A percentile compares a stretch with the other conserved stretches of the same genome.
Conservation (phyloP, 2,113 vertebrate species). For the Oryzias melastigma region DNA sequence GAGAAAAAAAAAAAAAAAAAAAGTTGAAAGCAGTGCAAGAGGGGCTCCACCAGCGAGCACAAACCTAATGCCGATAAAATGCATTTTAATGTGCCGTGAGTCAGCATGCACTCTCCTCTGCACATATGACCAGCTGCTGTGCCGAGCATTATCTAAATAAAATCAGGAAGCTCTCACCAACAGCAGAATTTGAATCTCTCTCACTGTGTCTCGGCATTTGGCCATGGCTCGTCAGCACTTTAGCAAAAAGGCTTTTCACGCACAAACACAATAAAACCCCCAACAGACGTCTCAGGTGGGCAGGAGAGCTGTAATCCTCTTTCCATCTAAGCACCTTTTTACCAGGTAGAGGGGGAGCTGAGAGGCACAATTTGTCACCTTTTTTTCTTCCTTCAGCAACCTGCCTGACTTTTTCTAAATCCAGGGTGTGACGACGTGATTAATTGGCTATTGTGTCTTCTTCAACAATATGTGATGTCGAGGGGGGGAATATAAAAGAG, state of each 20-base stretch:
- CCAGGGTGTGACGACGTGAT: conserved; percentile 47
- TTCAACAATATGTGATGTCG: conserved; percentile 21
- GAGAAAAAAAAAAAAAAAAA: not conserved
- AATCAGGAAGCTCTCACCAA: conserved; percentile 60
- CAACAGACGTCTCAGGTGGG: conserved; percentile 70
- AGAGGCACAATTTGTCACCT: conserved; percentile 48
- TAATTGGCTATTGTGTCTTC: conserved; percentile 60
- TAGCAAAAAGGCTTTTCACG: conserved; percentile 70
- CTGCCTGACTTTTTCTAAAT: conserved; percentile 42
- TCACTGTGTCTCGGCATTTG: conserved; percentile 60
- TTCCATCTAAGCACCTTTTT: conserved; percentile 72
- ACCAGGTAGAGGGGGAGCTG: conserved; percentile 42
- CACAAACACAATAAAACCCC: conserved; percentile 72
- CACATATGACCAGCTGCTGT: conserved; percentile 55
- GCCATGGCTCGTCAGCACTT: conserved; percentile 72
- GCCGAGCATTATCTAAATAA: conserved; percentile 69
- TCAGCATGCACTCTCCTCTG: not conserved
- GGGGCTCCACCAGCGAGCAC: too few species aligned
- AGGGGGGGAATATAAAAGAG: not conserved
- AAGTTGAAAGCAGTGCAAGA: not conserved
- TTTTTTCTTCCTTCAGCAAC: conserved; percentile 23
- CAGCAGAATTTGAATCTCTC: conserved; percentile 61
- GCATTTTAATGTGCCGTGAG: conserved; percentile 1
- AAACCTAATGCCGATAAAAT: not conserved
- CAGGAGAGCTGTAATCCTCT: conserved; percentile 70